phyloP scores from a whole-genome alignment of 2,888 invertebrate genomes.

The Parnassius apollo region DNA sequence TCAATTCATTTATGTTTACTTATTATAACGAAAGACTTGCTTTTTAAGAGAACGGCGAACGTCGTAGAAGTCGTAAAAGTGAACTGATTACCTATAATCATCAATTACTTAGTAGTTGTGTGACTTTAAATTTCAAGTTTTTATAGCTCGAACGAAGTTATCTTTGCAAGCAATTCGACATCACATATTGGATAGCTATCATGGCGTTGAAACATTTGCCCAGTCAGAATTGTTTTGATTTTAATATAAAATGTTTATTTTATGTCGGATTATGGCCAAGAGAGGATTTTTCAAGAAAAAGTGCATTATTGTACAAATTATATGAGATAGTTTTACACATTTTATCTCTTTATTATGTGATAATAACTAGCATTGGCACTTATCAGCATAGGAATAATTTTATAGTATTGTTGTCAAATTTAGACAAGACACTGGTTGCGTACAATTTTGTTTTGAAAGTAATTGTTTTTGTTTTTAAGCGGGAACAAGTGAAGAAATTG shows the following conservation, averaged over 20 bases:
- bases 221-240: conserved; percentile 49
- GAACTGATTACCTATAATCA: conserved; percentile 25
- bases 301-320: conserved; percentile 44
- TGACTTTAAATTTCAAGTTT: conserved; percentile 12
- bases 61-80: not conserved
- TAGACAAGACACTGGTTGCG: conserved; percentile 54
- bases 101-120: conserved; percentile 2
- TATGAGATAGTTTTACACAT: conserved; percentile 47
- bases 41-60: too few species aligned
- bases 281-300: conserved; percentile 38
- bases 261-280: conserved; percentile 61
- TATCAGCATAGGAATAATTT: conserved; percentile 44
- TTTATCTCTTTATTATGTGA: conserved; percentile 43
- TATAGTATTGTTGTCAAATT: conserved; percentile 44
- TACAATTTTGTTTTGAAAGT: conserved; percentile 59
- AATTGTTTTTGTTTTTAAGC: conserved; percentile 46
- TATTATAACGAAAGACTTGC: too few species aligned
- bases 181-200: not conserved
- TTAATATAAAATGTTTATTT: conserved; percentile 58
- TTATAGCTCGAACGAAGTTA: conserved; percentile 2
- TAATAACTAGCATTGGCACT: conserved; percentile 49
- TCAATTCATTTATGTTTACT: too few species aligned
- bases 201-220: conserved; percentile 28
- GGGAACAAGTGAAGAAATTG: conserved; percentile 44
- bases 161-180: not conserved